These are phyloP conservation scores for Zosterops borbonicus DNA, from an alignment of 2,113 vertebrate species.

Conservation along the genomic window DNA sequence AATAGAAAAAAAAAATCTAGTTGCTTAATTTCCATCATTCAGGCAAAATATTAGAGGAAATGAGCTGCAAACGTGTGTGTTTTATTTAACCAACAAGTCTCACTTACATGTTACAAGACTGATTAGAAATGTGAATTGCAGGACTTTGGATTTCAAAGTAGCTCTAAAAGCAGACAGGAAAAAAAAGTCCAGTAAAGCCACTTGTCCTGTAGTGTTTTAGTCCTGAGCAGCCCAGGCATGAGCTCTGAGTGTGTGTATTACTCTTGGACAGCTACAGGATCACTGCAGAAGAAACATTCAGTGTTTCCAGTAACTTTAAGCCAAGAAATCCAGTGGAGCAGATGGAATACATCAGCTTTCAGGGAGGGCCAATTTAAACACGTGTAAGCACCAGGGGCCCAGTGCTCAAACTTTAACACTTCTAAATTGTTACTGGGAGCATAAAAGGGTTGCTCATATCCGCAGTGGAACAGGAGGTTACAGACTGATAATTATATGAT, in stretches of 20 bases:
- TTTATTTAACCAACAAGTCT: background rate
- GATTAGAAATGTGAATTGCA: background rate
- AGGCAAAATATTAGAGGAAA: background rate
- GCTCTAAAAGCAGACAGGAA: background rate
- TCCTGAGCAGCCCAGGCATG: background rate
- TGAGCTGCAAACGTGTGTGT: background rate
- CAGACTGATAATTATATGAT: conserved; percentile 13
- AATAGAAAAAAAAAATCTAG: background rate
- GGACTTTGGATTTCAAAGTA: background rate
- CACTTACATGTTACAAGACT: background rate
- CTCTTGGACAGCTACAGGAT: conserved; percentile 40
- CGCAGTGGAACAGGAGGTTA: background rate
- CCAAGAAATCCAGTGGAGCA: conserved; percentile 49
- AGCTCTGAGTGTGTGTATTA: background rate
- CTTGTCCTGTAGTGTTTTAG: background rate
- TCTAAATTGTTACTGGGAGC: conserved; percentile 15
- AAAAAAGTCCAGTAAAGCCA: background rate
- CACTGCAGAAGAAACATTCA: conserved; percentile 45
- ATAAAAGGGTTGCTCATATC: conserved; percentile 18
- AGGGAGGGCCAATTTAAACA: conserved; percentile 57
- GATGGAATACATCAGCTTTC: conserved; percentile 59
- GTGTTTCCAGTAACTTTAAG: conserved; percentile 50
- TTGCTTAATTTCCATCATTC: background rate
- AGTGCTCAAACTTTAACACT: conserved; percentile 30
- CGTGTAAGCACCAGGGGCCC: conserved; percentile 26